Evolutionary conservation across 2,888 invertebrate species (phyloP), one percentile per base, ranked within the genome.

Genomic region (Acanthococcus lagerstroemiae): DNA sequence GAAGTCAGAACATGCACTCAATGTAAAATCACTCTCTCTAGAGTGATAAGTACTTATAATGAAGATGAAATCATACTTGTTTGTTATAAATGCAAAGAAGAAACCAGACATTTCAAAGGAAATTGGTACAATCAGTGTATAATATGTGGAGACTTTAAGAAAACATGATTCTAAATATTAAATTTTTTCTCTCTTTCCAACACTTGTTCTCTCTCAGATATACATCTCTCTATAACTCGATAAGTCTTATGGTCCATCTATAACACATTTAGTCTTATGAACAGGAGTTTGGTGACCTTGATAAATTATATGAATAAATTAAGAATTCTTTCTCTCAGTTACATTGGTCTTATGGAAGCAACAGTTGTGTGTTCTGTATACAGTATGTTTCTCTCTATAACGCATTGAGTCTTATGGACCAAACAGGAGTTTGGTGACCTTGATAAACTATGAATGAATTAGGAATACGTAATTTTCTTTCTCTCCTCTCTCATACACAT

Each of bases 11-110:
- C 21, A 48, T 48, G 48, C 48, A 19, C 48, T 48, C 48, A 48
- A 48, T 48, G 48, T 48, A 21, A 48, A 48, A 48, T 21, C n/a
- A 48, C 21, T 48, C 48, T 48, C 21, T 19, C 21, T 48, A 48
- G 48, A 19, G n/a, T 48, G n/a, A 21, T 48, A 21, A 21, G 21
- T 48, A 48, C 48, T 19, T n/a, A n/a, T n/a, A n/a, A n/a, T n/a
- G 48, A 48, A 48, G 48, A 48, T 48, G 17, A 48, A 48, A 48
- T 48, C 48, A 48, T 19, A 21, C 48, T 48, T 48, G 21, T 48
- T 15, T 48, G 48, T 48, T 48, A 48, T 21, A 48, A 48, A 21
- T 48, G 48, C 17, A 48, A 48, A 48, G 21, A 48, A 48, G 19
- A 48, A 48, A 48, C 48, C 21, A 17, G 48, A 19, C 48, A 48